Conservation (phyloP, 1,140 invertebrate species). For the Cecropterus lyciades region DNA sequence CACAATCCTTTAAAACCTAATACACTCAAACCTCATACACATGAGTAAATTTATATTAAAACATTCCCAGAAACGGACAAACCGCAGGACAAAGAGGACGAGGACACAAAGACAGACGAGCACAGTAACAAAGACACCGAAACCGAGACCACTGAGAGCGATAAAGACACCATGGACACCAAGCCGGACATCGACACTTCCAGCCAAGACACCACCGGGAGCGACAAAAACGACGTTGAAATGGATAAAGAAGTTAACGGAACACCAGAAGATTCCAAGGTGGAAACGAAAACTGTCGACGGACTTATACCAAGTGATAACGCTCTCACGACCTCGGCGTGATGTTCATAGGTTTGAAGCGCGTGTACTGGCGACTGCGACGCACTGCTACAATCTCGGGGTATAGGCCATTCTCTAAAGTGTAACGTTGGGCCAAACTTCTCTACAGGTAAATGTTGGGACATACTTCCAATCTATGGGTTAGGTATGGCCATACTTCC, state of each 20-base stretch:
- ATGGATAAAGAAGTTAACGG: slow-evolving; percentile 47
- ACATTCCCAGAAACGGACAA: slow-evolving; percentile 48
- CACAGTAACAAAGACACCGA: slow-evolving; percentile 49
- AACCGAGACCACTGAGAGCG: slow-evolving; percentile 38
- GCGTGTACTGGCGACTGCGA: no score
- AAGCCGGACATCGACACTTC: slow-evolving; percentile 64
- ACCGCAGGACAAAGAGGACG: slow-evolving; percentile 50
- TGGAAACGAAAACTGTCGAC: slow-evolving; percentile 42
- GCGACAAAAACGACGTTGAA: slow-evolving; percentile 42
- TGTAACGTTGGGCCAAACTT: no score
- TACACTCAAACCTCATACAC: no score
- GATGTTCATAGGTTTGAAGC: slow-evolving; percentile 39
- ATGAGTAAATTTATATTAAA: no score
- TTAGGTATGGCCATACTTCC: no score
- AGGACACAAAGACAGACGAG: slow-evolving; percentile 47
- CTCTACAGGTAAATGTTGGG: no score
- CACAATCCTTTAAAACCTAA: no score
- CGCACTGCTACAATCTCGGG: no score
- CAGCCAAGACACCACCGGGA: slow-evolving; percentile 61
- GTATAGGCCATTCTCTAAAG: no score
- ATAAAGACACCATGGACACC: slow-evolving; percentile 31
- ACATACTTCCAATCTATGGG: no score
- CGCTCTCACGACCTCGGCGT: slow-evolving; percentile 53
- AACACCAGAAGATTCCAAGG: slow-evolving; percentile 31
- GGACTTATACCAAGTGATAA: slow-evolving; percentile 44